Percentiles rank a stretch among this genome's conserved stretches.
These are phyloP conservation scores for Centropyge bicolor DNA, from an alignment of 2,797 vertebrate genomes.

Conservation along the genomic window DNA sequence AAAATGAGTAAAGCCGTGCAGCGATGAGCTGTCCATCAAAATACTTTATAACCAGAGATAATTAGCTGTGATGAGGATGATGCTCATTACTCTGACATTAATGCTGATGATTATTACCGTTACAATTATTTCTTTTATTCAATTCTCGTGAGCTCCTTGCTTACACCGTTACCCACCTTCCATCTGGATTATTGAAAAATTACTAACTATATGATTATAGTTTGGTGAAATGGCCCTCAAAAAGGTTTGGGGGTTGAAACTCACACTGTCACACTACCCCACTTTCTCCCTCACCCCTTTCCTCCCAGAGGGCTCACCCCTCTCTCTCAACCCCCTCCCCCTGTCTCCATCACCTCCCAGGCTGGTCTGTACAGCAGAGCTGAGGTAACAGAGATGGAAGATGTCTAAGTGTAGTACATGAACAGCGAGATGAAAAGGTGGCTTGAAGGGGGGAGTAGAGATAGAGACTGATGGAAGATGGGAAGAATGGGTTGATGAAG, in stretches of 20 bases:
- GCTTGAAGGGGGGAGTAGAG: conserved; percentile 47
- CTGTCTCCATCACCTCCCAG: neutral
- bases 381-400: neutral
- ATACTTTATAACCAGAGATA: conserved; percentile 25
- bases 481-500: conserved; percentile 39
- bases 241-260: conserved; percentile 53
- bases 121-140: conserved; percentile 56
- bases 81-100: conserved; percentile 62
- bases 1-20: neutral
- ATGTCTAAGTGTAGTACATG: conserved; percentile 20
- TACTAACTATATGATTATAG: conserved; percentile 74
- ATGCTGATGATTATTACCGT: conserved; percentile 58
- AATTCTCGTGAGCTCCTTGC: conserved; percentile 50
- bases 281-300: neutral
- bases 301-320: neutral
- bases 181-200: conserved; percentile 82
- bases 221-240: conserved; percentile 56
- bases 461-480: conserved; percentile 28
- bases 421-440: conserved; percentile 34
- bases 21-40: conserved; percentile 20
- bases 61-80: conserved; percentile 63
- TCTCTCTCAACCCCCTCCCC: neutral
- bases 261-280: conserved; percentile 3
- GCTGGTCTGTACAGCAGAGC: conserved; percentile 22
- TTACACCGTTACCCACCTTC: conserved; percentile 65